Evolutionary conservation across 1,140 invertebrate genomes (phyloP), one percentile per base, ranked within the genome.

Genomic region (Leptinotarsa lineolata): DNA sequence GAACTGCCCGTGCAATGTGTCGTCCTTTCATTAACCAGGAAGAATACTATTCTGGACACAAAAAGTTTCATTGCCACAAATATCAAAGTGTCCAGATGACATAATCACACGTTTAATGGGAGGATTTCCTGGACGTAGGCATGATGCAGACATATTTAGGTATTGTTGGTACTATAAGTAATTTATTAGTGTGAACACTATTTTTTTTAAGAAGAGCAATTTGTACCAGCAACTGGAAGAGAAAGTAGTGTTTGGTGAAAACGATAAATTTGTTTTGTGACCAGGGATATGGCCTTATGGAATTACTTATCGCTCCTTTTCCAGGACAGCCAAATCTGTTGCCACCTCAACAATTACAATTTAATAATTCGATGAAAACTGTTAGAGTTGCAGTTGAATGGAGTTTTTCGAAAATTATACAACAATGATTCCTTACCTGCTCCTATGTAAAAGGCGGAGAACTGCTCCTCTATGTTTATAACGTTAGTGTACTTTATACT

Each of bases 21-120:
- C 15, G 76, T 2, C 78, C 76, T 58, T 48, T 58, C 20, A 21
- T 70, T 18, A 22, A 79, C 20, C 76, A 77, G 68, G 67, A 79
- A 68, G 58, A 79, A 15, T 79, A 79, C 68, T 78, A 74, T 67
- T 79, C 78, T 61, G 76, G 74, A 15, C 68, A 74, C 20, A 79
- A 78, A 71, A 54, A 66, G 54, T 39, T 24, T 39, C 76, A 79
- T 66, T 74, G 70, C 66, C n/a, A 76, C 15, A 79, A 78, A 66
- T 79, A 74, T 61, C 74, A 79, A 70, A 76, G 72, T 45, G 60
- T 67, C 74, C 74, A 60, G 78, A 79, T 76, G 78, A 72, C 2
- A 74, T 76, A 46, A 69, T 76, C 11, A 68, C 67, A 13, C 77
- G 70, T 59, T 61, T 77, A 59, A 69, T 69, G 66, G 75, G 73